Percentiles rank a stretch among this genome's conserved stretches.
Evolutionary conservation across 2,888 invertebrate genomes (phyloP).

Genomic region (Tetragonula carbonaria): DNA sequence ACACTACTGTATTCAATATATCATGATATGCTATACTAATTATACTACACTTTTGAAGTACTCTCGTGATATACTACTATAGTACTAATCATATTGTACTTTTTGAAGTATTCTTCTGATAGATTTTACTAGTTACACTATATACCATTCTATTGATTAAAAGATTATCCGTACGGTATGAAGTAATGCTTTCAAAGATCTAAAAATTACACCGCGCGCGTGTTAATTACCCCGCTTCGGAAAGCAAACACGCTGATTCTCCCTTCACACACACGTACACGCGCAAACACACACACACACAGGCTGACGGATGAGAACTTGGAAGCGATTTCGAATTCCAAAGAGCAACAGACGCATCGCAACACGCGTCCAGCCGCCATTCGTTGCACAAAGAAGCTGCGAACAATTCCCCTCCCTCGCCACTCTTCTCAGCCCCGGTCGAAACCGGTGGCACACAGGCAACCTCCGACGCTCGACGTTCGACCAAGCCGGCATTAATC

Average conservation of each 20-base stretch:
- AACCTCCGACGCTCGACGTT: slow-evolving; percentile 5
- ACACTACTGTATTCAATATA: no score
- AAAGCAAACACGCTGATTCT: background rate
- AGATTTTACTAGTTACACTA: no score
- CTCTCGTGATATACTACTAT: no score
- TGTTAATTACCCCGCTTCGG: background rate
- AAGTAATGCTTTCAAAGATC: background rate
- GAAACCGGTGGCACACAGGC: background rate
- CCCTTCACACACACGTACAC: background rate
- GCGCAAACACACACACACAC: no score
- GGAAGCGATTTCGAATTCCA: background rate
- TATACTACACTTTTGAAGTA: no score
- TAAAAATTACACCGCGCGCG: background rate
- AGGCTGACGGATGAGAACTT: background rate
- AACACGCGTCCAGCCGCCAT: background rate
- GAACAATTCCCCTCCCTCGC: slow-evolving; percentile 24
- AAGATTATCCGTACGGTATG: no score
- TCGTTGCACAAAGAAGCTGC: slow-evolving; percentile 38
- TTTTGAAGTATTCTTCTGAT: no score
- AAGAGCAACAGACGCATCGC: background rate
- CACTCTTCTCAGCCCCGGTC: no score
- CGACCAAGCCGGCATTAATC: slow-evolving; percentile 62
- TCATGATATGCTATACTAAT: no score
- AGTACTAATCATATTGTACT: no score
- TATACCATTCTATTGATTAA: no score